Percentiles rank a stretch among this genome's conserved stretches.
Evolutionary conservation across 2,888 invertebrate species (phyloP).

Genomic region (Ophioninae sp.): DNA sequence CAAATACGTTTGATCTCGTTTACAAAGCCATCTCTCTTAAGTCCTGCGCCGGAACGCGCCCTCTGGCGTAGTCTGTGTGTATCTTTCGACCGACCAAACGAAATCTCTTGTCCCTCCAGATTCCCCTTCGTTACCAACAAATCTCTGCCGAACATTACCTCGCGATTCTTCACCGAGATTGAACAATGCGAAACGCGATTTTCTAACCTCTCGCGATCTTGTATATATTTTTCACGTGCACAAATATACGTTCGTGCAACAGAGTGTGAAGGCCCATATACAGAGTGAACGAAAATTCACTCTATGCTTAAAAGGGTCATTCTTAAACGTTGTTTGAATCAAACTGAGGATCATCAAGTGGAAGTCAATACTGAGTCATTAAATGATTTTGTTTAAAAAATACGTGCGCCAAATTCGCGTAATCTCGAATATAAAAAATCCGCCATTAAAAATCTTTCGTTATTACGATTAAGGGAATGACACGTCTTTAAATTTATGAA

Average conservation of each 20-base stretch:
- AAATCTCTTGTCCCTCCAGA: background rate
- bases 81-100: background rate
- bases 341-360: no score
- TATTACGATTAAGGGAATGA: no score
- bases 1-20: constrained; percentile 3
- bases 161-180: constrained; percentile 26
- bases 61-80: background rate
- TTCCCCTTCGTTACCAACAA: background rate
- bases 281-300: background rate
- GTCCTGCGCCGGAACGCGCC: background rate
- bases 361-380: no score
- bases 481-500: no score
- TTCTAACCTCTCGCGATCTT: constrained; percentile 52
- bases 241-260: background rate
- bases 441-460: no score
- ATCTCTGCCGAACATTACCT: background rate
- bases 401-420: no score
- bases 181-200: constrained; percentile 6
- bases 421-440: no score
- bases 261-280: background rate
- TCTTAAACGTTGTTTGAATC: no score
- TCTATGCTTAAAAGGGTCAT: background rate
- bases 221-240: constrained; percentile 15
- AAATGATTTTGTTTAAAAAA: no score
- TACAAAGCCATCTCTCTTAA: background rate